Base-by-base conservation (phyloP, 2,113 vertebrate genomes). In the Glareola pratincola region DNA sequence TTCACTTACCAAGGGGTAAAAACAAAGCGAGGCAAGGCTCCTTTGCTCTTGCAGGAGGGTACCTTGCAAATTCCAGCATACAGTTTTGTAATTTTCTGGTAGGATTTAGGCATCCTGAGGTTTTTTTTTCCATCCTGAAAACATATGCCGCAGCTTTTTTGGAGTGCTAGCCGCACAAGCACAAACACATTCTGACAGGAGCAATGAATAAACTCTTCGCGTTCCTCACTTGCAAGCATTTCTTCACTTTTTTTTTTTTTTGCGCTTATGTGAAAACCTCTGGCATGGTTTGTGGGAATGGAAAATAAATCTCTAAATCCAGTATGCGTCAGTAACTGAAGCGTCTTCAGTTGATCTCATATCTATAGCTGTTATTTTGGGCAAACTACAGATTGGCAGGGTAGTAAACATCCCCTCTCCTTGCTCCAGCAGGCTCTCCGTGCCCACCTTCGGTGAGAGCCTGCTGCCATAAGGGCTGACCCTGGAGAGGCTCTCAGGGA, bases 241-340 rank as follows among this genome's bases (percentile, higher is more conserved):
- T 88, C 77, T 95, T 92, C 66, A 39, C 39, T 45, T 50, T 29
- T 20, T 54, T 60, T 63, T 24, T 80, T 51, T 59, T 22, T 59
- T 64, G 11, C 4, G 4, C 85, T 85, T 94, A 77, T 30, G 60
- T 0, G 24, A 93, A 92, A 96, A 95, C 91, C 81, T 96, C 90
- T 97, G 96, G 94, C 81, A 88, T 1, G 0, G 59, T 96, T 90
- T 92, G 69, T 93, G 94, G 86, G 91, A 94, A 75, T 66, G 22
- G 57, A 90, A 94, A 92, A 95, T 66, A 93, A 68, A 94, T 92
- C 75, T 94, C 72, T 77, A 69, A 88, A 87, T 78, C 64, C 88
- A 82, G 57, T 76, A 78, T 94, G 50, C 71, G 89, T 88, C 85
- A 96, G 77, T 93, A 95, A 93, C 53, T 60, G 66, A 92, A 73